phyloP scores from a whole-genome alignment of 1,140 invertebrate species.

The Megalopta genalis region DNA sequence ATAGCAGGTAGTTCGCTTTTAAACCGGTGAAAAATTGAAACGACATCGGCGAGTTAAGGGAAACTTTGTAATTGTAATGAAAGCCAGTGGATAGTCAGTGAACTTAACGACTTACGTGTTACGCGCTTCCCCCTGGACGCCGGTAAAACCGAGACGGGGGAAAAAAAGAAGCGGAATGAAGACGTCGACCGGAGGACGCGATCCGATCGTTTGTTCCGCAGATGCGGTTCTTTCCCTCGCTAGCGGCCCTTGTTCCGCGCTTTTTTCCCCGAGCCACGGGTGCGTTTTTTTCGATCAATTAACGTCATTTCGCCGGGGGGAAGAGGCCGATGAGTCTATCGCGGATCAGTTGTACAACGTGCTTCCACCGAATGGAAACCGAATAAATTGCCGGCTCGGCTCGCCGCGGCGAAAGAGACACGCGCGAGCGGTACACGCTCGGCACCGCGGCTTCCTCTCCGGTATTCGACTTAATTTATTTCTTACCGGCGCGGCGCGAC shows the following conservation, averaged over 20 bases:
- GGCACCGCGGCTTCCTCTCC: neutral
- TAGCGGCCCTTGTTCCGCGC: conserved; percentile 38
- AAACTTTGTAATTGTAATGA: neutral
- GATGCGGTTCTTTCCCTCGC: conserved; percentile 47
- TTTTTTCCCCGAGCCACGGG: conserved; percentile 30
- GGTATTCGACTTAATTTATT: conserved; percentile 19
- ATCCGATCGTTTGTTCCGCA: conserved; percentile 3
- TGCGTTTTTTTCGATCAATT: conserved; percentile 25
- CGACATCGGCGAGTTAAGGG: neutral
- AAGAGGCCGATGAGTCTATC: conserved; percentile 24
- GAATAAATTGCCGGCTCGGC: conserved; percentile 1
- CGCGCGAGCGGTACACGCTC: neutral
- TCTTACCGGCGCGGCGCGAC: neutral
- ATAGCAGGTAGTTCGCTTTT: neutral
- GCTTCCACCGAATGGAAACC: conserved; percentile 17
- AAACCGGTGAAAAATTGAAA: neutral
- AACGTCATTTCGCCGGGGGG: conserved; percentile 47
- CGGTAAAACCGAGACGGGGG: conserved; percentile 49
- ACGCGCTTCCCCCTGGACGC: conserved; percentile 60
- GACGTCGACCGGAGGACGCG: conserved; percentile 3
- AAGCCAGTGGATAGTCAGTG: neutral
- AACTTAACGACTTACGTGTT: neutral
- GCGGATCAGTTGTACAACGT: neutral
- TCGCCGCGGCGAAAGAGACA: neutral
- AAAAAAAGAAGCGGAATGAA: conserved; percentile 46